Conservation (phyloP, 2,888 invertebrate species). For the Rhimphoctona megacephalus region DNA sequence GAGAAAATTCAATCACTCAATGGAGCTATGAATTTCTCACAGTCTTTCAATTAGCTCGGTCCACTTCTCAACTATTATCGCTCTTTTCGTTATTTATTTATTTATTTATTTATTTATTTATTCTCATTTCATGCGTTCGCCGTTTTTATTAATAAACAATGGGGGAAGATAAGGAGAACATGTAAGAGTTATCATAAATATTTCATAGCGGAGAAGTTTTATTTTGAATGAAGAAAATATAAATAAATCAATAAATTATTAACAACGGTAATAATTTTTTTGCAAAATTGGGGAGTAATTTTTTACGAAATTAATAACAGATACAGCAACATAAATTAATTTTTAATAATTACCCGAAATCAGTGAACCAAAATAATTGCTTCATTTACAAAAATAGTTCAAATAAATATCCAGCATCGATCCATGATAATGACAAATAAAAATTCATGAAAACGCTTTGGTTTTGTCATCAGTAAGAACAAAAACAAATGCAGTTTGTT, state of each 20-base stretch:
- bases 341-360: not conserved
- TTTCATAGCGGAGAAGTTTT: not conserved
- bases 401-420: too few species aligned
- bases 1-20: conserved; percentile 31
- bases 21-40: conserved; percentile 44
- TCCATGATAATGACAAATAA: not conserved
- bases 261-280: not conserved
- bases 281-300: not conserved
- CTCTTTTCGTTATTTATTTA: not conserved
- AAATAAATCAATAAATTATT: not conserved
- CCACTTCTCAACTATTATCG: conserved; percentile 69
- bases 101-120: conserved; percentile 38
- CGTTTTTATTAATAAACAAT: conserved; percentile 13
- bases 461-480: not conserved
- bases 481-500: not conserved
- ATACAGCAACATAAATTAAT: not conserved
- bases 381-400: not conserved
- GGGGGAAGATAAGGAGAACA: not conserved
- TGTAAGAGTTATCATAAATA: not conserved
- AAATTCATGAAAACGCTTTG: not conserved
- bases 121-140: not conserved
- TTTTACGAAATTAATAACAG: not conserved
- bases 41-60: conserved; percentile 53
- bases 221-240: not conserved
- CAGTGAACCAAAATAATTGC: too few species aligned